Percentiles rank a stretch among this genome's conserved stretches.
phyloP scores from a whole-genome alignment of 2,113 vertebrate genomes.

The Sinocyclocheilus rhinocerous region DNA sequence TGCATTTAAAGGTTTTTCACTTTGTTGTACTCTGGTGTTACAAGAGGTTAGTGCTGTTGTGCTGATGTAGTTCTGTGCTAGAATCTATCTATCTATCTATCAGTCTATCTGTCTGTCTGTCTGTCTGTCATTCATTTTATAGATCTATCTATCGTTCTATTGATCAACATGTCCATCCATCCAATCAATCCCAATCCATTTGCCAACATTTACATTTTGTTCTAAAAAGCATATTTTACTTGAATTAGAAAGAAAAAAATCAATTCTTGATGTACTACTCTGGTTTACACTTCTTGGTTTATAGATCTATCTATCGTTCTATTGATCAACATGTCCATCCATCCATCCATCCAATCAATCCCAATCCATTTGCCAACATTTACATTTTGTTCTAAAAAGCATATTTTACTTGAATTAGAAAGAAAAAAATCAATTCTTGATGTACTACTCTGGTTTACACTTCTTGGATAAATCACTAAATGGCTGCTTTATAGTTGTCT shows the following conservation, averaged over 20 bases:
- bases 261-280: neutral
- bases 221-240: neutral
- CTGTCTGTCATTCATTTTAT: too few species aligned
- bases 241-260: neutral
- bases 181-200: neutral
- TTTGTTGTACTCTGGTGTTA: constrained; percentile 7
- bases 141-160: too few species aligned
- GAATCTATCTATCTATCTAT: too few species aligned
- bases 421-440: neutral
- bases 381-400: neutral
- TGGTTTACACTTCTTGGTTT: too few species aligned
- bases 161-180: neutral
- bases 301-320: too few species aligned
- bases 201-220: neutral
- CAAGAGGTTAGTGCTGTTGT: neutral
- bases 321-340: neutral
- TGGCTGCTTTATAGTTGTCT: neutral
- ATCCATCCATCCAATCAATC: neutral
- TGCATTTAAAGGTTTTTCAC: constrained; percentile 19
- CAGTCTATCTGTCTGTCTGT: too few species aligned
- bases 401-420: neutral
- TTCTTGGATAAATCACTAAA: too few species aligned
- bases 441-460: too few species aligned
- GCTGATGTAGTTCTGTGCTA: neutral
- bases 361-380: neutral